Conservation (phyloP, 64 coral and sea anemone genomes). For the Montipora capricornis region DNA sequence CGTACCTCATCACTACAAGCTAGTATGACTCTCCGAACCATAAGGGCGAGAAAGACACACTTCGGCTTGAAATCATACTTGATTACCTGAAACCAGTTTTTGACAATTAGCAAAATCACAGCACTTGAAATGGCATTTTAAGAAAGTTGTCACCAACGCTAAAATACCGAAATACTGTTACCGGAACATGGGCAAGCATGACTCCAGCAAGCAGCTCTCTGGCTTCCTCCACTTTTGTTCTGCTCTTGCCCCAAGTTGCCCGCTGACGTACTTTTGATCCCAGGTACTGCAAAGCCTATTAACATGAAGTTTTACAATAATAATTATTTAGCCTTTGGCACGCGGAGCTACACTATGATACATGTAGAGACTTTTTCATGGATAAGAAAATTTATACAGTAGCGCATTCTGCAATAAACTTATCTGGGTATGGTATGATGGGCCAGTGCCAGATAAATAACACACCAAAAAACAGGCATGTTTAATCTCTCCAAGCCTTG, state of each 20-base stretch:
- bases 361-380: too few species aligned
- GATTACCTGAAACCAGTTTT: constrained; percentile 70
- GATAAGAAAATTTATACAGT: too few species aligned
- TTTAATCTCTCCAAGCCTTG: too few species aligned
- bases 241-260: constrained; percentile 88
- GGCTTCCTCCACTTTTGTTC: constrained; percentile 95
- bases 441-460: too few species aligned
- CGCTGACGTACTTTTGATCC: constrained; percentile 92
- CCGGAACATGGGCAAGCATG: constrained; percentile 94
- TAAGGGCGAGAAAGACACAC: constrained; percentile 94
- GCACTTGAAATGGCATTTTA: background rate
- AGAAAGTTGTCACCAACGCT: background rate
- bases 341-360: too few species aligned
- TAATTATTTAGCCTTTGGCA: too few species aligned
- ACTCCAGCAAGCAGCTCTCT: constrained; percentile 91
- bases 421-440: too few species aligned
- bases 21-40: constrained; percentile 91
- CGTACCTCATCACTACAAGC: constrained; percentile 84
- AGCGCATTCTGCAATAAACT: too few species aligned
- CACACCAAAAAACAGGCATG: too few species aligned
- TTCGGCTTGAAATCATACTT: constrained; percentile 94
- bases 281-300: constrained; percentile 87
- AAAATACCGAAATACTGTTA: background rate
- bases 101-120: background rate
- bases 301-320: background rate